Evolutionary conservation across 35 echinoderm and acorn worm genomes (phyloP), one percentile per base, ranked within the genome.

Genomic region (Ptychodera flava): DNA sequence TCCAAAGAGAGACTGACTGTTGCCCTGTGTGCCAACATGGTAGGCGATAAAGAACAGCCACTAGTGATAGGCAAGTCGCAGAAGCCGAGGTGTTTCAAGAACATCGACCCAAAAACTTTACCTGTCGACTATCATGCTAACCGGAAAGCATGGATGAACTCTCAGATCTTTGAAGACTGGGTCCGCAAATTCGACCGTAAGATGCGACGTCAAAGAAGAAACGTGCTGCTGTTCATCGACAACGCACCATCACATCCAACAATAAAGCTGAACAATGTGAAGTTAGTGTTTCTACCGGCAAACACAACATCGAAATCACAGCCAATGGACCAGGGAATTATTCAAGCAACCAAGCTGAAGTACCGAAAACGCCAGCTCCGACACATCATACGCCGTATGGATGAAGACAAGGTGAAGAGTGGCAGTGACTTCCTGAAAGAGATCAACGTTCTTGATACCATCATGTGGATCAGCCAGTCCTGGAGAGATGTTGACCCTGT

Each of bases 251-350:
- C 75, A 15, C 75, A n/a, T n/a, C 75, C 75, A 15, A n/a, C 15
- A n/a, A 15, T 77, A 15, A n/a, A 77, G 75, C 75, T 77, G 75
- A 77, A 77, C 75, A 77, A 77, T n/a, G n/a, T 77, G 15, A 15
- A 85, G 35, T 83, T 90, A 0, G 83, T 90, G 33, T 90, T 90
- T 37, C 53, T 85, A 1, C 83, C 89, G 33, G 82, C 89, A 78
- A 90, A 90, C 33, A 90, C 89, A 12, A 90, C 89, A 16, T 85
- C 38, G 31, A 38, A 76, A 32, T 85, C 89, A 35, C 83, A 90
- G 35, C 89, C 89, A 2, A 90, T 85, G 89, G 82, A 90, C 81
- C 82, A 33, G 1, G 83, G 89, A 1, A 37, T 86, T 1, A 85
- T 90, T 30, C 36, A 29, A 35, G 85, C 76, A 22, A 28, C 85